A percentile compares a stretch with the other conserved stretches of the same genome.
Conservation (phyloP, 2,113 vertebrate species). For the Tilapia sparmanii region DNA sequence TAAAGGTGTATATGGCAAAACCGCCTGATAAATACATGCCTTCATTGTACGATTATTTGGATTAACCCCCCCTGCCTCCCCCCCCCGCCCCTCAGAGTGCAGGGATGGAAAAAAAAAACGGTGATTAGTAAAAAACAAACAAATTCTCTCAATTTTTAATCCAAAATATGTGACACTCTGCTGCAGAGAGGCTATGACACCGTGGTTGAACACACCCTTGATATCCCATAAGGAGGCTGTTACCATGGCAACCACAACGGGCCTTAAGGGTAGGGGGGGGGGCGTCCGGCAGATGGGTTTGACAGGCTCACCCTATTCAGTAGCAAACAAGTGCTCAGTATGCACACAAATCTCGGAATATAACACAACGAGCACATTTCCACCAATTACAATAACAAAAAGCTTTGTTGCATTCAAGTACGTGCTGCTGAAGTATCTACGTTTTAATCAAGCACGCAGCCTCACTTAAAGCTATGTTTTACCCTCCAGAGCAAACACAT, state of each 20-base stretch:
- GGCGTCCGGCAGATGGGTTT: constrained; percentile 23
- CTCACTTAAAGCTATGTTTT: neutral
- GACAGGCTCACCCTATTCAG: neutral
- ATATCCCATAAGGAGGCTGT: constrained; percentile 11
- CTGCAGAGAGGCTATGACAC: neutral
- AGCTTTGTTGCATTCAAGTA: neutral
- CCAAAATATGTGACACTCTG: neutral
- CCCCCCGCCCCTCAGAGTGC: neutral
- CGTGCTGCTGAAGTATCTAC: neutral
- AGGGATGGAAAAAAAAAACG: neutral
- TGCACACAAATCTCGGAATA: neutral
- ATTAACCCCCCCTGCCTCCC: neutral
- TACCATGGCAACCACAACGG: constrained; percentile 41
- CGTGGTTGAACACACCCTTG: constrained; percentile 10
- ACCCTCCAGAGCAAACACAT: neutral
- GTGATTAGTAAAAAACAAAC: neutral
- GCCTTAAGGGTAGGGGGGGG: neutral
- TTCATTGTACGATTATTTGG: neutral
- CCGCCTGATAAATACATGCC: neutral
- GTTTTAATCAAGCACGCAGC: neutral
- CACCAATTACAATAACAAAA: neutral
- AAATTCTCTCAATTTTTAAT: neutral
- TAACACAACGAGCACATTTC: neutral
- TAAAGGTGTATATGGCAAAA: neutral
- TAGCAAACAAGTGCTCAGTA: neutral